phyloP scores from a whole-genome alignment of 2,113 vertebrate genomes.

The Callospermophilus lateralis region DNA sequence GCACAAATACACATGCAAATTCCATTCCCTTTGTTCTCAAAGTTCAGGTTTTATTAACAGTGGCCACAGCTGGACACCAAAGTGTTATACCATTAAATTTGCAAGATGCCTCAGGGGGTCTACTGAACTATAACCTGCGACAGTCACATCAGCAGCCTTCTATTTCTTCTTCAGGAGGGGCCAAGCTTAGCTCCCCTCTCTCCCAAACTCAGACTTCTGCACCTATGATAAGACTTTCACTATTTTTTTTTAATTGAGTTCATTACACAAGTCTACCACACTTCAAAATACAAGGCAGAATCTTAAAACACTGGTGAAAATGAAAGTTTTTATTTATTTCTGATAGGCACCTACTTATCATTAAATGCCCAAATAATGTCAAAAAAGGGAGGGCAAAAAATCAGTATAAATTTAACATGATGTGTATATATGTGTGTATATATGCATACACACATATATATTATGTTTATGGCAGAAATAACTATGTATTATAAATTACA shows the following conservation, averaged over 20 bases:
- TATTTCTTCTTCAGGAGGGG: not conserved
- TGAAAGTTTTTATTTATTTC: slow-evolving; percentile 13
- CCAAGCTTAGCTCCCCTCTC: not conserved
- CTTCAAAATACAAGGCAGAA: slow-evolving; percentile 4
- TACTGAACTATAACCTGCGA: not conserved
- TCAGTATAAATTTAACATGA: not conserved
- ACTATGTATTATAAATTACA: not conserved
- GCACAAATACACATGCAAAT: not conserved
- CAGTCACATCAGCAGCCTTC: not conserved
- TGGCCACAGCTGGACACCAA: not conserved
- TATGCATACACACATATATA: not conserved
- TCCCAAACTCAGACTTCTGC: not conserved
- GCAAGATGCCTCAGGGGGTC: not conserved
- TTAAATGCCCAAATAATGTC: not conserved
- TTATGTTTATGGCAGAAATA: not conserved
- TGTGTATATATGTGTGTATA: too few species aligned
- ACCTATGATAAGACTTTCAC: not conserved
- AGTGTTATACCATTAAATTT: not conserved
- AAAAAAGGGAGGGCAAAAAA: not conserved
- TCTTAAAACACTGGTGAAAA: not conserved
- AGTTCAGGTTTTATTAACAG: not conserved
- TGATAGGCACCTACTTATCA: not conserved
- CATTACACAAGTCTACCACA: not conserved
- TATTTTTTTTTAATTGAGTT: not conserved
- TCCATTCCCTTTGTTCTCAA: slow-evolving; percentile 34